Percentiles rank a stretch among this genome's conserved stretches.
phyloP scores from a whole-genome alignment of 2,797 vertebrate genomes.

The Bryconaethiops microstoma region DNA sequence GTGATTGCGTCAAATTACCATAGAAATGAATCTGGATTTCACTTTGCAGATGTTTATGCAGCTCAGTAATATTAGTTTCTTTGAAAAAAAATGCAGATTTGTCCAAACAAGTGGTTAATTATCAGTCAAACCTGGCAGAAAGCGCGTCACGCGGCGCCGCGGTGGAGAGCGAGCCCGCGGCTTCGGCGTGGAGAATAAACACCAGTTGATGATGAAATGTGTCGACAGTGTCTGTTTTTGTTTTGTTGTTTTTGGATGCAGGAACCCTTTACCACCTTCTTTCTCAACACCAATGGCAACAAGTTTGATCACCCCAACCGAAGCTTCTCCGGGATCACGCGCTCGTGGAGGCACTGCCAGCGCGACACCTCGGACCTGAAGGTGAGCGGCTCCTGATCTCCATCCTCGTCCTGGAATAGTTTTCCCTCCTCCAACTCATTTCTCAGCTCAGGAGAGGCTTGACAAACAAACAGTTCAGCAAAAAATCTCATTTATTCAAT shows the following conservation, averaged over 20 bases:
- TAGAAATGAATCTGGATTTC: constrained; percentile 52
- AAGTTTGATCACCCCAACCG: constrained; percentile 95
- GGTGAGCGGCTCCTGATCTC: constrained; percentile 72
- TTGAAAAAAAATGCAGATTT: constrained; percentile 39
- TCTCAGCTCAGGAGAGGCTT: too few species aligned
- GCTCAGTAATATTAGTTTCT: constrained; percentile 41
- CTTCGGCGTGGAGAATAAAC: constrained; percentile 17
- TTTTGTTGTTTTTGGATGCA: constrained; percentile 61
- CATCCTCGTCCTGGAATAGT: too few species aligned
- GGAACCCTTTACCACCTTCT: constrained; percentile 97
- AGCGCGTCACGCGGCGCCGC: neutral
- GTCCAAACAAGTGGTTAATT: constrained; percentile 54
- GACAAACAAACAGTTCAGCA: too few species aligned
- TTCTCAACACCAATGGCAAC: constrained; percentile 88
- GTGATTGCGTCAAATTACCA: constrained; percentile 54
- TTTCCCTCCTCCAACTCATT: too few species aligned
- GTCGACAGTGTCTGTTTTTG: constrained; percentile 37
- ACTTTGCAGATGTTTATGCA: constrained; percentile 46
- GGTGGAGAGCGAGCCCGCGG: neutral
- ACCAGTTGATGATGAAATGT: constrained; percentile 31
- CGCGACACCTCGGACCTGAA: constrained; percentile 95
- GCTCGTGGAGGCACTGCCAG: constrained; percentile 95
- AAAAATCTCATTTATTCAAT: too few species aligned
- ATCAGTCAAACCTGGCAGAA: constrained; percentile 39
- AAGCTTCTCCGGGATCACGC: constrained; percentile 88